phyloP scores from a whole-genome alignment of 2,888 invertebrate genomes.

The Plagodis pulveraria region DNA sequence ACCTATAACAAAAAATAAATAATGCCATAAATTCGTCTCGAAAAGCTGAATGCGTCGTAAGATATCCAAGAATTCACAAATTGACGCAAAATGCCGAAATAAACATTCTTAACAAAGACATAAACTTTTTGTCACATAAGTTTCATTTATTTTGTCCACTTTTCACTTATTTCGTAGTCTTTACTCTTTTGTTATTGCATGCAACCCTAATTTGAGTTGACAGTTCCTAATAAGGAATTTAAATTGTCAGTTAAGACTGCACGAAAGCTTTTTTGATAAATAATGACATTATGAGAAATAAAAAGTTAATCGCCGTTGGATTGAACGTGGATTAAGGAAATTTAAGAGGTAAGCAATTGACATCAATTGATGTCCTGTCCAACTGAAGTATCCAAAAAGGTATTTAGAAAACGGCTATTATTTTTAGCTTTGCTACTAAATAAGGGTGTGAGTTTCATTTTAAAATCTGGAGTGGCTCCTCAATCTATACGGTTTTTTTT shows the following conservation, averaged over 20 bases:
- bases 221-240: slow-evolving; percentile 23
- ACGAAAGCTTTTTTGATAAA: slow-evolving; percentile 11
- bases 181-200: slow-evolving; percentile 5
- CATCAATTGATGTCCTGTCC: too few relatives aligned
- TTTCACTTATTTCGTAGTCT: slow-evolving; percentile 10
- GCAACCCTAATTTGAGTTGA: slow-evolving; percentile 24
- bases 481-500: too few relatives aligned
- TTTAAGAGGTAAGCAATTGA: too few relatives aligned
- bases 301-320: neutral
- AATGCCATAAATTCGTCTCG: slow-evolving; percentile 1
- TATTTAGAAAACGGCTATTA: too few relatives aligned
- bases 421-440: too few relatives aligned
- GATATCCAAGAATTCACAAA: slow-evolving; percentile 11
- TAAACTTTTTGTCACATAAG: slow-evolving; percentile 25
- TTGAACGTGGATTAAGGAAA: too few relatives aligned
- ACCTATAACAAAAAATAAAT: too few relatives aligned
- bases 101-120: slow-evolving; percentile 41
- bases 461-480: too few relatives aligned
- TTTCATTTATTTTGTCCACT: slow-evolving; percentile 18
- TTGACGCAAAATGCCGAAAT: slow-evolving; percentile 20
- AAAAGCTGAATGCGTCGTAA: slow-evolving; percentile 3
- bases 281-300: neutral
- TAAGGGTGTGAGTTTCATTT: too few relatives aligned
- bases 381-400: too few relatives aligned
- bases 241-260: slow-evolving; percentile 6